phyloP scores from a whole-genome alignment of 92 coral and sea anemone genomes.

The Siderastrea radians region DNA sequence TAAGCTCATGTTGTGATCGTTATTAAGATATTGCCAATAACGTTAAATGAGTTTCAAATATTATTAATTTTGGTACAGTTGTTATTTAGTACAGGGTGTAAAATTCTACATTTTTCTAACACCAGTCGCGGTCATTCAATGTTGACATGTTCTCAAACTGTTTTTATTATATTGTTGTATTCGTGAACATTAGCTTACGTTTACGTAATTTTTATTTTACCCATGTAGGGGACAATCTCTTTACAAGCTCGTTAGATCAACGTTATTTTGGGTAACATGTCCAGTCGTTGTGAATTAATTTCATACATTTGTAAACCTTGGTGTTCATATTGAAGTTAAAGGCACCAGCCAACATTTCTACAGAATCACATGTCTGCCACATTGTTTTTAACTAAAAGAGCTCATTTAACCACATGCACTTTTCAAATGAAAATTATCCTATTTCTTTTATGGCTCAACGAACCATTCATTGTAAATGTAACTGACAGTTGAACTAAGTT shows the following conservation, averaged over 20 bases:
- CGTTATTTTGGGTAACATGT: background rate
- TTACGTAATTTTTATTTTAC: background rate
- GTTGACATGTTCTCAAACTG: conserved; percentile 20
- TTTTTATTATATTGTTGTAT: background rate
- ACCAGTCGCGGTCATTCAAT: background rate
- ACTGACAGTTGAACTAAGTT: background rate
- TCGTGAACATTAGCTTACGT: background rate
- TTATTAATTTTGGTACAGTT: no score
- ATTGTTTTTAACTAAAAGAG: conserved; percentile 26
- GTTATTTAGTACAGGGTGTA: no score
- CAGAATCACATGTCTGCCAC: conserved; percentile 37
- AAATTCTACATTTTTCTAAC: background rate
- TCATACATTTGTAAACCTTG: background rate
- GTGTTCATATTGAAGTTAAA: background rate
- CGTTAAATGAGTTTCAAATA: no score
- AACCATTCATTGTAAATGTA: background rate
- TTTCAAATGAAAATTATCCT: conserved; percentile 23
- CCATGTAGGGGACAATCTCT: background rate
- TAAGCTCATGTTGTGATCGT: background rate
- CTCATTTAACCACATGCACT: conserved; percentile 42
- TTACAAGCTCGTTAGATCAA: background rate
- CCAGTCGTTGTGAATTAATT: background rate
- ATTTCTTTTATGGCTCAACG: background rate
- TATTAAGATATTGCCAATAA: no score
- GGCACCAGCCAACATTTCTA: conserved; percentile 3